A percentile compares a stretch with the other conserved stretches of the same genome.
Conservation (phyloP, 2,113 vertebrate species). For the Takifugu bimaculatus region DNA sequence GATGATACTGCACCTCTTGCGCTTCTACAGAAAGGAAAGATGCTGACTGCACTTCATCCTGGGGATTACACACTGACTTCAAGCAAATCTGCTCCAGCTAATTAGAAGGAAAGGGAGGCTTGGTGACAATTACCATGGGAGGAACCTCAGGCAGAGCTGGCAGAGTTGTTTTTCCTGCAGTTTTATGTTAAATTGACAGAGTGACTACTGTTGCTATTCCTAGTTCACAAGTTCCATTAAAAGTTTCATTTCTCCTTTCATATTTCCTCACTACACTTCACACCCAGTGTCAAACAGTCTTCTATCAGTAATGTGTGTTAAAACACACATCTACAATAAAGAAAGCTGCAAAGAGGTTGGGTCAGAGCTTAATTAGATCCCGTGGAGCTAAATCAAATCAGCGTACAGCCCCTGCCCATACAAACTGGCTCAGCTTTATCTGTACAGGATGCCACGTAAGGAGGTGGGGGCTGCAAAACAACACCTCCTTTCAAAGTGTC, state of each 20-base stretch:
- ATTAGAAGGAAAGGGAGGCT: constrained; percentile 58
- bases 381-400: constrained; percentile 75
- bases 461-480: constrained; percentile 8
- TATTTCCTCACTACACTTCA: constrained; percentile 47
- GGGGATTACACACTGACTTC: constrained; percentile 65
- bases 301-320: constrained; percentile 54
- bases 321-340: constrained; percentile 69
- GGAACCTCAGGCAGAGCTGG: constrained; percentile 30
- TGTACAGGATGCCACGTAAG: constrained; percentile 32
- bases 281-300: constrained; percentile 59
- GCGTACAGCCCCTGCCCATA: constrained; percentile 38
- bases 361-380: constrained; percentile 73
- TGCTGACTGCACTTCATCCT: constrained; percentile 68
- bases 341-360: constrained; percentile 70
- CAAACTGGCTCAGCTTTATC: constrained; percentile 48
- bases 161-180: constrained; percentile 14
- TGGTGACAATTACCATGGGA: constrained; percentile 64
- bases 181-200: constrained; percentile 49
- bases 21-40: constrained; percentile 65
- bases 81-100: constrained; percentile 61
- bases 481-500: constrained; percentile 22
- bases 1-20: constrained; percentile 72
- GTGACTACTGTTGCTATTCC: constrained; percentile 44
- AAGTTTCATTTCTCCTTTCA: constrained; percentile 37
- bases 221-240: constrained; percentile 51